phyloP scores from a whole-genome alignment of 1,140 invertebrate genomes.

The Chionoecetes opilio region DNA sequence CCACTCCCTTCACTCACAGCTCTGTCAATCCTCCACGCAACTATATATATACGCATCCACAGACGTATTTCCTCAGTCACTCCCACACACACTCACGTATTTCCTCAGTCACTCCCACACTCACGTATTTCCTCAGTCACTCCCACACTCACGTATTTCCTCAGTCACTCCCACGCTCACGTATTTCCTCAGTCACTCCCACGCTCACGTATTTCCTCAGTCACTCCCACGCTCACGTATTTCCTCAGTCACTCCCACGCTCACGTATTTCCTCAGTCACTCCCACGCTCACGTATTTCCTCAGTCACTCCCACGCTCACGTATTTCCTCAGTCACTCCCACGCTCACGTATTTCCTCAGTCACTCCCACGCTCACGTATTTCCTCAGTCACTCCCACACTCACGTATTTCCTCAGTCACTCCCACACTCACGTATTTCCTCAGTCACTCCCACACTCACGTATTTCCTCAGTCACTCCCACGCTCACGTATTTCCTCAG shows the following conservation, averaged over 20 bases:
- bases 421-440: neutral
- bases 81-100: neutral
- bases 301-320: neutral
- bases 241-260: too few species aligned
- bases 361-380: too few species aligned
- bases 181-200: neutral
- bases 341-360: neutral
- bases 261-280: neutral
- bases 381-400: neutral
- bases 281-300: neutral
- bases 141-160: neutral
- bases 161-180: too few species aligned
- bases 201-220: too few species aligned
- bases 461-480: neutral
- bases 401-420: neutral
- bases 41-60: too few species aligned
- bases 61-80: too few species aligned
- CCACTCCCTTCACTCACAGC: neutral
- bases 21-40: neutral
- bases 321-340: too few species aligned
- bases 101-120: neutral
- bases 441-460: neutral
- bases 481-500: neutral
- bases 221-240: neutral
- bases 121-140: neutral